A percentile compares a stretch with the other conserved stretches of the same genome.
These are phyloP conservation scores for Myiothlypis chrysogaster DNA, from an alignment of 2,797 vertebrate species.

Conservation along the genomic window DNA sequence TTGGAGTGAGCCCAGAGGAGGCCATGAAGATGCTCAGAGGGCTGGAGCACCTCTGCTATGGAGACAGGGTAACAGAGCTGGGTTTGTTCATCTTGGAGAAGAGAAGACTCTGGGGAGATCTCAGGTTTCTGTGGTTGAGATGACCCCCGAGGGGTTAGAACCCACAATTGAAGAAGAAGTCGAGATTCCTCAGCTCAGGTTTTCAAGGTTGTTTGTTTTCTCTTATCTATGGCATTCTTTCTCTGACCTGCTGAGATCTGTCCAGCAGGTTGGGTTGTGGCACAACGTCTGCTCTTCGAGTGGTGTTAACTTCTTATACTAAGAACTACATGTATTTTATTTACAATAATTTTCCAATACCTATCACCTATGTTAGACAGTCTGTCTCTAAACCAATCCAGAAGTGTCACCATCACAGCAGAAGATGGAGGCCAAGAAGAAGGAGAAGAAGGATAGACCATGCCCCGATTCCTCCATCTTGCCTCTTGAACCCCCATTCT, in stretches of 20 bases:
- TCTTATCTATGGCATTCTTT: background rate
- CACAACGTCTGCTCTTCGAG: accelerated
- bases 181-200: background rate
- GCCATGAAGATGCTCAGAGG: background rate
- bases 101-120: background rate
- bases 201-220: background rate
- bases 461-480: accelerated
- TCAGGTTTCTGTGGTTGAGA: too few species aligned
- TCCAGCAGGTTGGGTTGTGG: too few species aligned
- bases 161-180: too few species aligned
- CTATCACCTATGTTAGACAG: too few species aligned
- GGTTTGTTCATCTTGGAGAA: background rate
- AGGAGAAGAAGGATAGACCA: too few species aligned
- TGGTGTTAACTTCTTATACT: too few species aligned
- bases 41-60: background rate
- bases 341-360: too few species aligned
- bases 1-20: background rate
- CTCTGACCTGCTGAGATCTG: background rate
- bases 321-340: accelerated
- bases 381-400: too few species aligned
- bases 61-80: background rate
- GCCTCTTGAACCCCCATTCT: too few species aligned
- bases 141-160: background rate
- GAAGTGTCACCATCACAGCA: background rate
- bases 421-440: too few species aligned